Base-by-base conservation (phyloP, 2,888 invertebrate species). In the Eulithis testata region DNA sequence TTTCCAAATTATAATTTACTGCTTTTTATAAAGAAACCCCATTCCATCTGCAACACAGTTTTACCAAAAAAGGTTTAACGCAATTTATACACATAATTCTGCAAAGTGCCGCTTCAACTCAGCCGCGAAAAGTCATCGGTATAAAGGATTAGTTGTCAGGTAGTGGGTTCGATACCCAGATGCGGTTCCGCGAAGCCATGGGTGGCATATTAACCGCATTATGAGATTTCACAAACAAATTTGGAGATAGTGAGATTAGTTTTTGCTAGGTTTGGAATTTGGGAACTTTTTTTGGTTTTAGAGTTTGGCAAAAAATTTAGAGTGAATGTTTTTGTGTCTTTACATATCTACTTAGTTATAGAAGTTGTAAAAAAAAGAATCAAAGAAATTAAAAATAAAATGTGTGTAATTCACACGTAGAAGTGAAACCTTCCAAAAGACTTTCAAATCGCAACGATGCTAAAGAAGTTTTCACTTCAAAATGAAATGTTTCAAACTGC, bases 131-230 rank as follows among this genome's bases (percentile, higher is more conserved):
- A 68, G 67, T 66, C 68, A 69, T 68, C 67, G 60, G 70, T 51
- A 7, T 76, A 73, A 78, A 75, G 80, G 81, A 73, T 73, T 72
- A 70, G 71, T 27, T 36, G 60, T 62, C 81, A 83, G 83, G 83
- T 82, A 84, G 80, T 77, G 68, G 66, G 73, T 76, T 81, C 74
- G 68, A 71, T 75, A 68, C 67, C 70, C 73, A 73, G 73, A 71
- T 72, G 71, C 55, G 70, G 66, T 82, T 84, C 83, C 72, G 66
- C 74, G 83, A 82, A 85, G 69, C 82, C 74, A 82, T 81, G 84
- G 85, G 84, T 83, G 85, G 85, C 70, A 66, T 75, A 76, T 78
- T 72, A 80, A 81, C 76, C 73, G 76, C 76, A 78, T 84, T 81
- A 82, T 69, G 9, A 79, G 77, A 78, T 80, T 82, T 79, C 65